Evolutionary conservation across 2,888 invertebrate genomes (phyloP).

Genomic region (Cephalotes varians): DNA sequence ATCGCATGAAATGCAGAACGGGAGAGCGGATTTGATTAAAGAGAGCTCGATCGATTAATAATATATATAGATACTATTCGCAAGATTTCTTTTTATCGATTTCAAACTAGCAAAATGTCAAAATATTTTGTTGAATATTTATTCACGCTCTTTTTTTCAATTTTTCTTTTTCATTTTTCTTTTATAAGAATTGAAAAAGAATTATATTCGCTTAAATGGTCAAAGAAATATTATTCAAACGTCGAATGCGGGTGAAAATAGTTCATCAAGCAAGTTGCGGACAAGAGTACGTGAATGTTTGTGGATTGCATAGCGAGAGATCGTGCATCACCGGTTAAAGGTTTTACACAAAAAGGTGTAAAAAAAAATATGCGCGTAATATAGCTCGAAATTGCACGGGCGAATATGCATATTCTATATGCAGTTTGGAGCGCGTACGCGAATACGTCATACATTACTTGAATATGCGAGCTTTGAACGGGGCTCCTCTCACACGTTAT

Average conservation of each 20-base stretch:
- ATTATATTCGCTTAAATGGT: conserved; percentile 3
- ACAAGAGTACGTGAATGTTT: conserved; percentile 38
- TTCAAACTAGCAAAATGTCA: not conserved
- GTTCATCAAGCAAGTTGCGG: conserved; percentile 8
- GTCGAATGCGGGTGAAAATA: not conserved
- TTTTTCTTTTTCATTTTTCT: not conserved
- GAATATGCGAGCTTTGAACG: conserved; percentile 54
- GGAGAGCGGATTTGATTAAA: not conserved
- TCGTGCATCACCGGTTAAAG: conserved; percentile 9
- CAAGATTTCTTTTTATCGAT: not conserved
- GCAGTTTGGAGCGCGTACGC: conserved; percentile 45
- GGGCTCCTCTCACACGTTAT: conserved; percentile 48
- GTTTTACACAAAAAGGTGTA: not conserved
- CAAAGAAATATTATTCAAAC: conserved; percentile 5
- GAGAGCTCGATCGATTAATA: not conserved
- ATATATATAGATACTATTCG: not conserved
- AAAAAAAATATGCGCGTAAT: conserved; percentile 49
- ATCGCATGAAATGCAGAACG: not conserved
- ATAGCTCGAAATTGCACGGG: conserved; percentile 52
- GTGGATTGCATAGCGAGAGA: not conserved
- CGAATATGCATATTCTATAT: conserved; percentile 54
- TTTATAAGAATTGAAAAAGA: not conserved
- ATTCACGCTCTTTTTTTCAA: not conserved
- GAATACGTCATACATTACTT: conserved; percentile 56
- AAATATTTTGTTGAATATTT: conserved; percentile 5